A percentile compares a stretch with the other conserved stretches of the same genome.
phyloP scores from a whole-genome alignment of 2,888 invertebrate species.

The Gari tellinella region DNA sequence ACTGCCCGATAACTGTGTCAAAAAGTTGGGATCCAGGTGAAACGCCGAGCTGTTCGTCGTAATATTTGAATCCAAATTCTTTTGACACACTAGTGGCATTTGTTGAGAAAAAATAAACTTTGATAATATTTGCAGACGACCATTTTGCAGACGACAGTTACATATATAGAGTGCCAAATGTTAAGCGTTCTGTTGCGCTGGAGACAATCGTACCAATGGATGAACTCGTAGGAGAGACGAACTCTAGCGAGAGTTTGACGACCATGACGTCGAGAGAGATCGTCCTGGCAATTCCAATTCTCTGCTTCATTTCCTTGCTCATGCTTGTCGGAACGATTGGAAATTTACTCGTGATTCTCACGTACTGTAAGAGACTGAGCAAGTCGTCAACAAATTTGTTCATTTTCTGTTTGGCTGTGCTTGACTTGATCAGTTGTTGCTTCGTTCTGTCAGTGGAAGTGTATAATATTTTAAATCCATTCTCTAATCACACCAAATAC shows the following conservation, averaged over 20 bases:
- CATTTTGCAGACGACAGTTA: too few species aligned
- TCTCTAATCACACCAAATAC: slow-evolving; percentile 24
- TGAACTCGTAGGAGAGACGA: neutral
- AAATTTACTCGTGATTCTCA: slow-evolving; percentile 48
- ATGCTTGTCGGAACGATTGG: slow-evolving; percentile 45
- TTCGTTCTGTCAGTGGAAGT: slow-evolving; percentile 42
- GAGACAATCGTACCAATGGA: neutral
- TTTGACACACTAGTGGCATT: too few species aligned
- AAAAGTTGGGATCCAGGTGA: too few species aligned
- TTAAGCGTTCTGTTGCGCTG: too few species aligned
- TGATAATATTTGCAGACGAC: too few species aligned
- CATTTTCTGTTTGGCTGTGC: slow-evolving; percentile 46
- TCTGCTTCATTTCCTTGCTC: slow-evolving; percentile 39
- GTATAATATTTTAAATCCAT: slow-evolving; percentile 40
- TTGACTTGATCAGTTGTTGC: slow-evolving; percentile 47
- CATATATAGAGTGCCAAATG: too few species aligned
- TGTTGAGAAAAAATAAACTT: too few species aligned
- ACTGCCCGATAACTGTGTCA: too few species aligned
- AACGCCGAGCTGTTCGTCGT: too few species aligned
- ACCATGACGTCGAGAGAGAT: slow-evolving; percentile 12
- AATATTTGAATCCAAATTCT: too few species aligned
- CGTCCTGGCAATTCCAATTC: slow-evolving; percentile 37
- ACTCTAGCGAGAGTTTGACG: neutral
- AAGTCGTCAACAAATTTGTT: slow-evolving; percentile 55
- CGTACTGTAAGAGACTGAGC: slow-evolving; percentile 38